Evolutionary conservation across 2,113 vertebrate species (phyloP), one percentile per base, ranked within the genome.

Genomic region (Burhinus oedicnemus): DNA sequence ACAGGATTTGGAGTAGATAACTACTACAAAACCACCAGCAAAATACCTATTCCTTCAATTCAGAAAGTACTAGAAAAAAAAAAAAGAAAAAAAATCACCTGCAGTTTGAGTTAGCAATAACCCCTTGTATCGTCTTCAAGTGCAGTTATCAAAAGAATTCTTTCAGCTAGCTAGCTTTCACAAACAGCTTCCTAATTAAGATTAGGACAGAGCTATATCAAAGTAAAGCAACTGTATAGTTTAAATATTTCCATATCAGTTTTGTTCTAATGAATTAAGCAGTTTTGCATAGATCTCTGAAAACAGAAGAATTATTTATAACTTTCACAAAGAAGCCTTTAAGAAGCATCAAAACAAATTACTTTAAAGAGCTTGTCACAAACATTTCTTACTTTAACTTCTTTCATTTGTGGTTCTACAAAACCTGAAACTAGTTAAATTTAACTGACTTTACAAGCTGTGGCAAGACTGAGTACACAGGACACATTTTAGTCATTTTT

Each of bases 261-360:
- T 80, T 90, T 72, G 61, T 83, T 94, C 54, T 25, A 93, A 54
- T 36, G 14, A 82, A 70, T 93, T 92, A 90, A 10, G 18, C n/a
- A 74, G 64, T 65, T 88, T 83, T 95, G 74, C 75, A 18, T 11
- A 75, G 26, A 92, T 71, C 76, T 92, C 89, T 81, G 64, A 91
- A 94, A 97, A 87, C 68, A 97, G 81, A 92, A 80, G 52, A 95
- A 65, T 90, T 93, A 86, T 80, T 98, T 94, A 96, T 96, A 97
- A 88, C 74, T 93, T 96, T 71, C 42, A 97, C 71, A 96, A 98
- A 98, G 93, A 91, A 88, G 76, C 44, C 95, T 98, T 98, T 97
- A 96, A 96, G 91, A 92, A 92, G 62, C 44, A 83, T 95, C 80
- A 92, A 94, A 97, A 95, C 55, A 95, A 93, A 91, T 84, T 91